Conservation (phyloP, 2,888 invertebrate species). For the Schrankia costaestrigalis region DNA sequence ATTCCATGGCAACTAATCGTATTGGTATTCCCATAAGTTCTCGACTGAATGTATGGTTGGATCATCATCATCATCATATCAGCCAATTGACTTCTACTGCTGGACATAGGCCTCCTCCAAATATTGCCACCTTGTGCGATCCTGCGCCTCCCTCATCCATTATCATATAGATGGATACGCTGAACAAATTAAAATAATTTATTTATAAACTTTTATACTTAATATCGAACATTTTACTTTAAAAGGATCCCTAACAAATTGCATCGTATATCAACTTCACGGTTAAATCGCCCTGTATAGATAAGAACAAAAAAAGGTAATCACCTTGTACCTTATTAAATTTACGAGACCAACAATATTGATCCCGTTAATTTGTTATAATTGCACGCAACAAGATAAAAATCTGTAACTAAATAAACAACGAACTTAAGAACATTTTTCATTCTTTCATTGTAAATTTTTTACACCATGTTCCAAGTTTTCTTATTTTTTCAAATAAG, state of each 20-base stretch:
- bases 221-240: neutral
- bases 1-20: too few relatives aligned
- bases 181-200: neutral
- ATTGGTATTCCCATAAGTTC: too few relatives aligned
- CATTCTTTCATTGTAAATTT: too few relatives aligned
- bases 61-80: too few relatives aligned
- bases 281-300: slow-evolving; percentile 33
- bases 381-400: slow-evolving; percentile 40
- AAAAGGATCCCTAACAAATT: slow-evolving; percentile 20
- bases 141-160: too few relatives aligned
- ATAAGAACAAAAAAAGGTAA: slow-evolving; percentile 22
- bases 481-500: neutral
- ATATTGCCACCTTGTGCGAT: too few relatives aligned
- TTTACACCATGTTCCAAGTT: too few relatives aligned
- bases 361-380: slow-evolving; percentile 48
- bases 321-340: slow-evolving; percentile 10
- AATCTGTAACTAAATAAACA: slow-evolving; percentile 19
- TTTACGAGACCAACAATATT: slow-evolving; percentile 32
- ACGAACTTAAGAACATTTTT: slow-evolving; percentile 3
- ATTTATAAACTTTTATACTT: neutral
- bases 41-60: too few relatives aligned
- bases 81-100: too few relatives aligned
- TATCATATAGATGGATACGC: too few relatives aligned
- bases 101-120: too few relatives aligned
- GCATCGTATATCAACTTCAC: slow-evolving; percentile 28